Conservation (phyloP, 2,797 vertebrate genomes). For the Poeciliopsis turneri region DNA sequence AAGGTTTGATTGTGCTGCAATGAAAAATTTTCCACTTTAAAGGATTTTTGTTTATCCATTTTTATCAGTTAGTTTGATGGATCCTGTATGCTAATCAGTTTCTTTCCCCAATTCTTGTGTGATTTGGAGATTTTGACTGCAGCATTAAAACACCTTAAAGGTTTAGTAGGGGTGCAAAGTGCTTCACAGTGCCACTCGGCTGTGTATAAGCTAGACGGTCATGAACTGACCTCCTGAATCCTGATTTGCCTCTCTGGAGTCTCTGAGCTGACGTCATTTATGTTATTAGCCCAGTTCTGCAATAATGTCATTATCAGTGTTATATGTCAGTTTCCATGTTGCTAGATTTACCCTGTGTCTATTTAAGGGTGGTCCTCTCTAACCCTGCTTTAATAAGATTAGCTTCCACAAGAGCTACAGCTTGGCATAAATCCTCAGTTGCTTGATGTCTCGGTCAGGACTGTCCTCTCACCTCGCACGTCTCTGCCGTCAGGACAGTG, state of each 20-base stretch:
- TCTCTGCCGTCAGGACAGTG: not conserved
- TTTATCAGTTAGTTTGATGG: not conserved
- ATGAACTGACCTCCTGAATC: slow-evolving; percentile 8
- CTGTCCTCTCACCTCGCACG: slow-evolving; percentile 21
- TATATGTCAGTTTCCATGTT: slow-evolving; percentile 9
- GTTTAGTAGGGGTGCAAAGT: not conserved
- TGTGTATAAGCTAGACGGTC: not conserved
- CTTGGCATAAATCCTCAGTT: slow-evolving; percentile 46
- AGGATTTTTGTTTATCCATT: not conserved
- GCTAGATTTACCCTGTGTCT: slow-evolving; percentile 35
- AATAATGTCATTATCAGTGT: slow-evolving; percentile 19
- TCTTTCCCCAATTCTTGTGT: not conserved
- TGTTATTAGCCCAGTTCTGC: slow-evolving; percentile 20
- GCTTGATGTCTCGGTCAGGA: slow-evolving; percentile 42
- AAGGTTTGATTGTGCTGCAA: not conserved
- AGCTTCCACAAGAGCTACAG: slow-evolving; percentile 42
- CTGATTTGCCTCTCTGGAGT: slow-evolving; percentile 17
- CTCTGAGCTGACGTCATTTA: not conserved
- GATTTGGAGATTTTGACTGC: not conserved
- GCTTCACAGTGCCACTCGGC: not conserved
- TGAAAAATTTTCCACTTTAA: not conserved
- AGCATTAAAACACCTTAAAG: not conserved
- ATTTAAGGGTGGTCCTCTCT: slow-evolving; percentile 56
- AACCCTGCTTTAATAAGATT: slow-evolving; percentile 62
- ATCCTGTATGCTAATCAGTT: not conserved